Evolutionary conservation across 1,140 invertebrate genomes (phyloP).

Genomic region (Rhyacophila brunnea): DNA sequence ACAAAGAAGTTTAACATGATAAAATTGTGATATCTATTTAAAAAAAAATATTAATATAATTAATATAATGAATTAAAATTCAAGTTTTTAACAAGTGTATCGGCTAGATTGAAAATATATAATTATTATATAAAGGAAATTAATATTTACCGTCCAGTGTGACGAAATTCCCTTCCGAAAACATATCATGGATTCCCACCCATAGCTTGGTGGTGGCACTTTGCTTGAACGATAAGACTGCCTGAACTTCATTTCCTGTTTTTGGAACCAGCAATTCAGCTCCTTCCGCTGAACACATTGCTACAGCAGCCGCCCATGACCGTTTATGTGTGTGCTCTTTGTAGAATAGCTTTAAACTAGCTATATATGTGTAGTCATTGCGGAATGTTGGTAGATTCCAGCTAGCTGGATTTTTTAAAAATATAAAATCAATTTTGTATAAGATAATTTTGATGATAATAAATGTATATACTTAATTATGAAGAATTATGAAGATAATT

Average conservation of each 20-base stretch:
- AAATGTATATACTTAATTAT: too few relatives aligned
- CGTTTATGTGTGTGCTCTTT: conserved; percentile 39
- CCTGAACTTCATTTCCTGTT: neutral
- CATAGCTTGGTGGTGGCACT: neutral
- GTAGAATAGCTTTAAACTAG: conserved; percentile 32
- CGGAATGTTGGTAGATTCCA: neutral
- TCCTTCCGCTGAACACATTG: conserved; percentile 43
- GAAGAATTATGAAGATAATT: too few relatives aligned
- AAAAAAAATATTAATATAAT: too few relatives aligned
- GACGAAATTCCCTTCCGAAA: conserved; percentile 7
- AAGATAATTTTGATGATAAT: too few relatives aligned
- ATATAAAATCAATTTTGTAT: too few relatives aligned
- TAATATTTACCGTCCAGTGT: conserved; percentile 8
- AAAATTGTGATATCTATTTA: too few relatives aligned
- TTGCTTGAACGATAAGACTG: neutral
- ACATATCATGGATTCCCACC: conserved; percentile 20
- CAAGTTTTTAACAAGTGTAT: too few relatives aligned
- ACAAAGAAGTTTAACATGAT: too few relatives aligned
- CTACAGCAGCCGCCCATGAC: conserved; percentile 41
- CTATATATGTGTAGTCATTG: conserved; percentile 18
- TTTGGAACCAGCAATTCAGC: conserved; percentile 39
- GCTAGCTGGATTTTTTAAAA: too few relatives aligned
- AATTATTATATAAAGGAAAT: too few relatives aligned
- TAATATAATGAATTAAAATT: too few relatives aligned
- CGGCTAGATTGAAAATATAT: too few relatives aligned